Percentiles rank a stretch among this genome's conserved stretches.
Evolutionary conservation across 2,797 vertebrate species (phyloP).

Genomic region (Poecilia picta): DNA sequence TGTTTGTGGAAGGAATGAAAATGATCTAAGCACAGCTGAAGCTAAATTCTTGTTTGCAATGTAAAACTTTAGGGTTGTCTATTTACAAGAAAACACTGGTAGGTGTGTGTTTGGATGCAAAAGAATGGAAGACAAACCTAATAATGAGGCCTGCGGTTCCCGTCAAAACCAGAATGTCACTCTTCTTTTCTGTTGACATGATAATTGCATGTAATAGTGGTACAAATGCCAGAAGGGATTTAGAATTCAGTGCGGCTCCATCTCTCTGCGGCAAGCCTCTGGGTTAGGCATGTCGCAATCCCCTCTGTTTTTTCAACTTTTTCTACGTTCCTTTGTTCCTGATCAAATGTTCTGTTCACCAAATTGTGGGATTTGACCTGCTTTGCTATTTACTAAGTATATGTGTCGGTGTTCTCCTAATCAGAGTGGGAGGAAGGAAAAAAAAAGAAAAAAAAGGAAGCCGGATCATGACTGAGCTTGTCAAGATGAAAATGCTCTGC

Average conservation of each 20-base stretch:
- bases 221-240: background rate
- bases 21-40: conserved; percentile 43
- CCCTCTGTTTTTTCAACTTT: conserved; percentile 5
- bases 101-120: conserved; percentile 29
- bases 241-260: background rate
- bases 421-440: conserved; percentile 25
- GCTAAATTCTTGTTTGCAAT: conserved; percentile 40
- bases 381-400: conserved; percentile 15
- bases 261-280: background rate
- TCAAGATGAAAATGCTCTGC: conserved; percentile 52
- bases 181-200: background rate
- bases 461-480: conserved; percentile 65
- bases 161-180: background rate
- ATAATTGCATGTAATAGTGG: conserved; percentile 16
- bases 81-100: conserved; percentile 11
- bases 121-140: conserved; percentile 15
- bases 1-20: conserved; percentile 58
- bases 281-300: background rate
- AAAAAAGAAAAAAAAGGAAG: conserved; percentile 11
- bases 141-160: conserved; percentile 16
- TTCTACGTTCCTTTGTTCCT: conserved; percentile 13
- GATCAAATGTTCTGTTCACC: conserved; percentile 28
- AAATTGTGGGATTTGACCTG: conserved; percentile 20
- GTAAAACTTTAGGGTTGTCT: conserved; percentile 22
- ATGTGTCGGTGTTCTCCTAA: conserved; percentile 53